phyloP scores from a whole-genome alignment of 2,113 vertebrate genomes.

The Phocoena phocoena region DNA sequence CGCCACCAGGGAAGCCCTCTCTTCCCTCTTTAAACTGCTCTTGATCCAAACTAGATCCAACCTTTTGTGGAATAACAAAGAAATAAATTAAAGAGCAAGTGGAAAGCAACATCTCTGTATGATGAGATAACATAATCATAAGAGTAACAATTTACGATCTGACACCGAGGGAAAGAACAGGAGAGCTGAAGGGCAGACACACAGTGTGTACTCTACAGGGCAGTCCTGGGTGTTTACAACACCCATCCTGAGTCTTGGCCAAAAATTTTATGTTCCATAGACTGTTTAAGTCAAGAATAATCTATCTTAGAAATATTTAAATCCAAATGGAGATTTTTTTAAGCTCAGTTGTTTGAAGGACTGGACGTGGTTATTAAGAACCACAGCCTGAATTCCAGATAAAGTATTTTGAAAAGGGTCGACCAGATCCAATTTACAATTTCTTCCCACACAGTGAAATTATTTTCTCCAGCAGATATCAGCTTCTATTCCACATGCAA shows the following conservation, averaged over 20 bases:
- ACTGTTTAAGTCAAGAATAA: slow-evolving; percentile 24
- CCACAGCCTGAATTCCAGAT: not conserved
- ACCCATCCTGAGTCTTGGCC: not conserved
- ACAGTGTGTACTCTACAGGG: rapidly evolving
- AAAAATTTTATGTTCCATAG: not conserved
- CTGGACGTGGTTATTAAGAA: slow-evolving; percentile 17
- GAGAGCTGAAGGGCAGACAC: not conserved
- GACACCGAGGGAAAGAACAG: too few relatives aligned
- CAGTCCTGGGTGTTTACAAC: not conserved
- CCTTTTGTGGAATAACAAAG: not conserved
- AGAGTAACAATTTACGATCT: not conserved
- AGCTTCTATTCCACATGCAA: not conserved
- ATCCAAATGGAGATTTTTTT: not conserved
- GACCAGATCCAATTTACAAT: not conserved
- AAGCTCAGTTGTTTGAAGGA: not conserved
- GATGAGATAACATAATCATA: not conserved
- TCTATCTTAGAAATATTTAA: slow-evolving; percentile 23
- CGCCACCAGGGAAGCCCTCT: not conserved
- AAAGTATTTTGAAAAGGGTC: not conserved
- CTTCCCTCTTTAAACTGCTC: not conserved
- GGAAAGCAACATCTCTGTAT: not conserved
- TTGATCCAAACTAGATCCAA: not conserved
- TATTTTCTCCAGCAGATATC: not conserved
- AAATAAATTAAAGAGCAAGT: not conserved
- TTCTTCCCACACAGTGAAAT: slow-evolving; percentile 11